A percentile compares a stretch with the other conserved stretches of the same genome.
These are phyloP conservation scores for Calliopum simillimum DNA, from an alignment of 2,888 invertebrate genomes.

Conservation along the genomic window DNA sequence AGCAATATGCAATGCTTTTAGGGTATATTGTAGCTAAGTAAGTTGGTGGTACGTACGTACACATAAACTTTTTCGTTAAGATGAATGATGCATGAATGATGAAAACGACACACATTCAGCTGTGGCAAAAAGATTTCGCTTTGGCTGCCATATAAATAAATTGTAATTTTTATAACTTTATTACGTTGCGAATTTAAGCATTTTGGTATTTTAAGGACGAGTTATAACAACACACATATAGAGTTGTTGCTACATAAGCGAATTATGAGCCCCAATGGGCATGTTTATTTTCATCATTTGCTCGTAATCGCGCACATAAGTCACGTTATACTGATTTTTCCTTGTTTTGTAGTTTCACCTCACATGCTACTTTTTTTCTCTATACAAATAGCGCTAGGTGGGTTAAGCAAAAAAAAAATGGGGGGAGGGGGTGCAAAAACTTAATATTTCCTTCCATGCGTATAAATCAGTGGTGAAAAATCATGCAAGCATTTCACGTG, in stretches of 20 bases:
- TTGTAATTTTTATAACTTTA: constrained; percentile 37
- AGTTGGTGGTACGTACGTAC: too few species aligned
- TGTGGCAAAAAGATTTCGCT: neutral
- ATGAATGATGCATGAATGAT: constrained; percentile 35
- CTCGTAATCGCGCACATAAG: constrained; percentile 24
- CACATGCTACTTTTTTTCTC: neutral
- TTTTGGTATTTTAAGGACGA: too few species aligned
- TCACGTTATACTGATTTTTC: constrained; percentile 26
- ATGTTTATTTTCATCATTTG: constrained; percentile 32
- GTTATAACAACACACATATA: neutral
- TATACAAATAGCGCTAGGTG: neutral
- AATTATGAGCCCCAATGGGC: constrained; percentile 30
- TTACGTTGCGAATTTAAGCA: too few species aligned
- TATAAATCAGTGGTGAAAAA: constrained; percentile 61
- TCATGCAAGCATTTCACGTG: constrained; percentile 57
- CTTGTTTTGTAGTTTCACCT: neutral
- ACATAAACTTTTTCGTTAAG: constrained; percentile 1
- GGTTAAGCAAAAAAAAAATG: neutral
- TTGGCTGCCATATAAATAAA: constrained; percentile 46
- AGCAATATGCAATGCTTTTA: neutral
- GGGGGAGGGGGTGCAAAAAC: constrained; percentile 28
- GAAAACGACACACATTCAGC: constrained; percentile 21
- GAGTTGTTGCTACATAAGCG: constrained; percentile 9
- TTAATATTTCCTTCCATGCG: constrained; percentile 45
- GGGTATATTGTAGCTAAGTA: too few species aligned